These are phyloP conservation scores for Caenorhabditis auriculariae DNA, from an alignment of 2,888 invertebrate genomes.

Conservation along the genomic window DNA sequence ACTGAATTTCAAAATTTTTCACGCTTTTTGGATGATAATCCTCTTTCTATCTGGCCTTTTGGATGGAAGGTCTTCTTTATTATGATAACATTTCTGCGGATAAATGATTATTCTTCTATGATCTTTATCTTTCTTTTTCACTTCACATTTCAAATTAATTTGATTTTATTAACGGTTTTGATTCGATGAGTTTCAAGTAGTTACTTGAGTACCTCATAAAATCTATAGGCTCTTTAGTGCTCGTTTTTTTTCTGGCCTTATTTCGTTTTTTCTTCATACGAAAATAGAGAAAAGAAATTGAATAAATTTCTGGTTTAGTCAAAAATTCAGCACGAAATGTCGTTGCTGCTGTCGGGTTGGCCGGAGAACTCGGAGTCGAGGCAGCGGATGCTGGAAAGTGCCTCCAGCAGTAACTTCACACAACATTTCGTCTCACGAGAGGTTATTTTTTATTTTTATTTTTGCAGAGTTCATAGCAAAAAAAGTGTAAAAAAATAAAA, in stretches of 20 bases:
- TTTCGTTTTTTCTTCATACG: not conserved
- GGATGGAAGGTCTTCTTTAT: no score
- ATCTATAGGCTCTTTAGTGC: not conserved
- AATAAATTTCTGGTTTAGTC: conserved; percentile 9
- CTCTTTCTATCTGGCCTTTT: no score
- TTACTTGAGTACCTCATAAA: not conserved
- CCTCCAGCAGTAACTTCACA: conserved; percentile 36
- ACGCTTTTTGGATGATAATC: no score
- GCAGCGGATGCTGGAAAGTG: conserved; percentile 43
- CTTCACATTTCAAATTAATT: no score
- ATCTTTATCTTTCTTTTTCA: no score
- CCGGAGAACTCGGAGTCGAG: conserved; percentile 40
- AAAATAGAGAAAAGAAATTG: not conserved
- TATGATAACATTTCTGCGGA: no score
- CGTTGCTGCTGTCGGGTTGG: conserved; percentile 39
- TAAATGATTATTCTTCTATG: no score
- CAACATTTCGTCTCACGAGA: conserved; percentile 31
- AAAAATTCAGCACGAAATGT: no score
- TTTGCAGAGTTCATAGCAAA: conserved; percentile 2
- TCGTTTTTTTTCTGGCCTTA: not conserved
- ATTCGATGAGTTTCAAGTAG: no score
- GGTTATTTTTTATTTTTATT: conserved; percentile 12
- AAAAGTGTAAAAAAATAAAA: not conserved
- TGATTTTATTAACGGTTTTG: no score
- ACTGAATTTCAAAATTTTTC: no score